phyloP scores from a whole-genome alignment of 1,140 invertebrate species.

The Zaprionus tsacasi region DNA sequence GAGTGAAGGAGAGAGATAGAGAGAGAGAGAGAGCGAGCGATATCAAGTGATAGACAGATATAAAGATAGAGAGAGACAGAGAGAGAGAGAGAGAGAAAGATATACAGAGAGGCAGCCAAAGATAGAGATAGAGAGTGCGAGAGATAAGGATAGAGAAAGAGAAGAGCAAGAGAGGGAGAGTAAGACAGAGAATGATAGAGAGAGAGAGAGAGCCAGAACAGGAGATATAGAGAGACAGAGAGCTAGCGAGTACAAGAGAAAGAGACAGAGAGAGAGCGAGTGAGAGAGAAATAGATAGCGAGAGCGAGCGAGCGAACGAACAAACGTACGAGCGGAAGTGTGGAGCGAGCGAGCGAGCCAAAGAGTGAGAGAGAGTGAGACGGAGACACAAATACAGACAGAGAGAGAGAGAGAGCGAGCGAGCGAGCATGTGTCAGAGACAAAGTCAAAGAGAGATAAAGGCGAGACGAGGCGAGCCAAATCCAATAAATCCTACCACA shows the following conservation, averaged over 20 bases:
- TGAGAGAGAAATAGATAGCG: slow-evolving; percentile 28
- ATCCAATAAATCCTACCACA: not conserved
- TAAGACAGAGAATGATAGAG: slow-evolving; percentile 1
- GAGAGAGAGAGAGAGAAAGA: slow-evolving; percentile 3
- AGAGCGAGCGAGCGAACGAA: slow-evolving; percentile 45
- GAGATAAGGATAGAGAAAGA: slow-evolving; percentile 15
- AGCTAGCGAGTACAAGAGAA: not conserved
- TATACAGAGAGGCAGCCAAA: not conserved
- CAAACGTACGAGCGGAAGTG: slow-evolving; percentile 59
- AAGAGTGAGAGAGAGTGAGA: slow-evolving; percentile 23
- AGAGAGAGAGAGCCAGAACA: slow-evolving; percentile 11
- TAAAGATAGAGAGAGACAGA: slow-evolving; percentile 26
- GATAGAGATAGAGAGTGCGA: slow-evolving; percentile 28
- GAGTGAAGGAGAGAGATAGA: slow-evolving; percentile 17
- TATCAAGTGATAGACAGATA: slow-evolving; percentile 13
- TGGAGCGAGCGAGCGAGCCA: slow-evolving; percentile 49
- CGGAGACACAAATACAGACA: slow-evolving; percentile 21
- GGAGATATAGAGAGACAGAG: too few species aligned
- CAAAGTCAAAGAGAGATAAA: slow-evolving; percentile 33
- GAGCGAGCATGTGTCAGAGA: slow-evolving; percentile 14
- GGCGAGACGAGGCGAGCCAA: slow-evolving; percentile 50
- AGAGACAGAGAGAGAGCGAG: slow-evolving; percentile 12
- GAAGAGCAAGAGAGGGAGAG: not conserved
- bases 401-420: slow-evolving; percentile 36
- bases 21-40: slow-evolving; percentile 21